These are phyloP conservation scores for Aplysina aerophoba DNA, from an alignment of 37 sponge, comb jelly and placozoan genomes.

Conservation along the genomic window DNA sequence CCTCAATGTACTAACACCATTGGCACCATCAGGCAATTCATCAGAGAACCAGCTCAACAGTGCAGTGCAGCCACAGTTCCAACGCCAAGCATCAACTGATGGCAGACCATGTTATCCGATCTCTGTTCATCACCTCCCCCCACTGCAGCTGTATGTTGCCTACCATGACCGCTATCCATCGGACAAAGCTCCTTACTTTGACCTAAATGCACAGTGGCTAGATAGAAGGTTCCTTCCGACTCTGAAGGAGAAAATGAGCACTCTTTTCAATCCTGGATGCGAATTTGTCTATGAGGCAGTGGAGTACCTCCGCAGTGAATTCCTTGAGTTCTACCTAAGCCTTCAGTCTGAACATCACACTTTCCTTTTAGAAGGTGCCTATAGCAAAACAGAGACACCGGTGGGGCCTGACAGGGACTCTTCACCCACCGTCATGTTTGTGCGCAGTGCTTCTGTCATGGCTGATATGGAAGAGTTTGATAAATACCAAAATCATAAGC, in stretches of 20 bases:
- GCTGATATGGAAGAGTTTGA: slow-evolving; percentile 62
- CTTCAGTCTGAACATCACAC: neutral
- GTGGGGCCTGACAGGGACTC: neutral
- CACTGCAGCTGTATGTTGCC: slow-evolving; percentile 48
- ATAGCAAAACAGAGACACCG: neutral
- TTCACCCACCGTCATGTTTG: slow-evolving; percentile 20
- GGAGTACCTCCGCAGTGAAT: slow-evolving; percentile 46
- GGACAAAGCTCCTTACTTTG: slow-evolving; percentile 45
- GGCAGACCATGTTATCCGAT: slow-evolving; percentile 13
- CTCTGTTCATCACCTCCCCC: slow-evolving; percentile 60
- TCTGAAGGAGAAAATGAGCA: slow-evolving; percentile 30
- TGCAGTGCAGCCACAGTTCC: neutral
- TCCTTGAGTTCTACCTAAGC: slow-evolving; percentile 32
- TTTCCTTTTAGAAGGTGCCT: neutral
- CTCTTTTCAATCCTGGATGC: slow-evolving; percentile 55
- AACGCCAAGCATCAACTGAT: slow-evolving; percentile 23
- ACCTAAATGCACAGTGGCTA: slow-evolving; percentile 66
- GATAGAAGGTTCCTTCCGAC: slow-evolving; percentile 24
- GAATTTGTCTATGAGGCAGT: slow-evolving; percentile 68
- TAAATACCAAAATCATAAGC: slow-evolving; percentile 37
- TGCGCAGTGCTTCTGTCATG: slow-evolving; percentile 53
- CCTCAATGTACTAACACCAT: neutral
- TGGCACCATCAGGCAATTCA: neutral
- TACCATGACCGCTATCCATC: slow-evolving; percentile 69
- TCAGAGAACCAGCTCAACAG: too few species aligned